Percentiles rank a stretch among this genome's conserved stretches.
Conservation (phyloP, 2,888 invertebrate species). For the Agrochola circellaris region DNA sequence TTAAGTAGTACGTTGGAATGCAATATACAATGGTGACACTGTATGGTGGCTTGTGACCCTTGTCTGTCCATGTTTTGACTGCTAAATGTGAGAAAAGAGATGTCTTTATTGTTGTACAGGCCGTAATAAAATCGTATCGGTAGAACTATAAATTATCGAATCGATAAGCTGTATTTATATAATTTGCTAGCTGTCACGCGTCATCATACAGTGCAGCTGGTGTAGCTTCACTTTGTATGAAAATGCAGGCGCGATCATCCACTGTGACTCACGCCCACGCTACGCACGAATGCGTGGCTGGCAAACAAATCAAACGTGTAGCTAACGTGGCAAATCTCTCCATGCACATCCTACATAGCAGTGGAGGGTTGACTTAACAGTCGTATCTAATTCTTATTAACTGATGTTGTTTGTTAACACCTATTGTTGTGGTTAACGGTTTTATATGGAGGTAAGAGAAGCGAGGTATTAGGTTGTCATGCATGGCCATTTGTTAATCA, state of each 20-base stretch:
- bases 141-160: background rate
- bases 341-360: background rate
- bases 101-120: background rate
- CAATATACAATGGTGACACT: background rate
- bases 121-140: background rate
- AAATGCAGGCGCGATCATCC: background rate
- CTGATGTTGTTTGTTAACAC: conserved; percentile 25
- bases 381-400: conserved; percentile 33
- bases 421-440: conserved; percentile 48
- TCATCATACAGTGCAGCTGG: background rate
- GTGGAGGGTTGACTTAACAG: conserved; percentile 3
- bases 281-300: no score
- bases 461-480: conserved; percentile 28
- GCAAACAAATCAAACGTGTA: background rate
- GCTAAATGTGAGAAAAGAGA: background rate
- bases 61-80: background rate
- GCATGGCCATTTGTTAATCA: conserved; percentile 1
- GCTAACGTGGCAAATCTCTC: background rate
- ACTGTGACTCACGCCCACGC: no score
- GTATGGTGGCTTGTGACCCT: background rate
- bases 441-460: conserved; percentile 29
- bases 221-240: background rate
- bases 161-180: background rate
- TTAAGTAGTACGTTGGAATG: no score
- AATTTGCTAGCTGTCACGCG: background rate